Percentiles rank a stretch among this genome's conserved stretches.
phyloP scores from a whole-genome alignment of 2,113 vertebrate species.

The Rafetus swinhoei region DNA sequence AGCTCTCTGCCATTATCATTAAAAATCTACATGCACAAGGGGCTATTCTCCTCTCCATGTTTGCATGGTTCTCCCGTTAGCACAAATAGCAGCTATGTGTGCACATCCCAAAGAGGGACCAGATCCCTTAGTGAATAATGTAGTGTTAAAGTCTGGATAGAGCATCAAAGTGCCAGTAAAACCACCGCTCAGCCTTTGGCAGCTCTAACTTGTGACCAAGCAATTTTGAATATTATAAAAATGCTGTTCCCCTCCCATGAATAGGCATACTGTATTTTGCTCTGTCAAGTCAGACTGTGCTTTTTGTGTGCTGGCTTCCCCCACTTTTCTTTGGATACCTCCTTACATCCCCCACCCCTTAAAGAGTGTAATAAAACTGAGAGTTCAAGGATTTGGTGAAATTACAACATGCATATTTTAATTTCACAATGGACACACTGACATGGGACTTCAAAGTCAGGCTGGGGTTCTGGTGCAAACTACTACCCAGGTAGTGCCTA shows the following conservation, averaged over 20 bases:
- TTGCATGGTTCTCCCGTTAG: slow-evolving; percentile 37
- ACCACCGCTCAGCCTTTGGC: slow-evolving; percentile 13
- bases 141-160: slow-evolving; percentile 41
- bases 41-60: neutral
- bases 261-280: neutral
- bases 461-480: neutral
- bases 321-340: accelerated
- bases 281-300: slow-evolving; percentile 26
- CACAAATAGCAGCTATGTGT: slow-evolving; percentile 41
- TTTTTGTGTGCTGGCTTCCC: neutral
- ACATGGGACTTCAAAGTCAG: neutral
- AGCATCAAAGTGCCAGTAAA: slow-evolving; percentile 53
- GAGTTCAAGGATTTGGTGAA: slow-evolving; percentile 6
- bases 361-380: neutral
- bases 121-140: slow-evolving; percentile 44
- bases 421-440: neutral
- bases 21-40: neutral
- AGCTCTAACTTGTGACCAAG: slow-evolving; percentile 27
- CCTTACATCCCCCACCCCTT: neutral
- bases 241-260: neutral
- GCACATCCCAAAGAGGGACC: neutral
- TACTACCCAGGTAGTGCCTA: neutral
- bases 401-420: neutral
- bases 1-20: neutral
- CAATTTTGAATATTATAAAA: slow-evolving; percentile 39